Evolutionary conservation across 2,797 vertebrate genomes (phyloP).

Genomic region (Tenualosa thibaudeaui): DNA sequence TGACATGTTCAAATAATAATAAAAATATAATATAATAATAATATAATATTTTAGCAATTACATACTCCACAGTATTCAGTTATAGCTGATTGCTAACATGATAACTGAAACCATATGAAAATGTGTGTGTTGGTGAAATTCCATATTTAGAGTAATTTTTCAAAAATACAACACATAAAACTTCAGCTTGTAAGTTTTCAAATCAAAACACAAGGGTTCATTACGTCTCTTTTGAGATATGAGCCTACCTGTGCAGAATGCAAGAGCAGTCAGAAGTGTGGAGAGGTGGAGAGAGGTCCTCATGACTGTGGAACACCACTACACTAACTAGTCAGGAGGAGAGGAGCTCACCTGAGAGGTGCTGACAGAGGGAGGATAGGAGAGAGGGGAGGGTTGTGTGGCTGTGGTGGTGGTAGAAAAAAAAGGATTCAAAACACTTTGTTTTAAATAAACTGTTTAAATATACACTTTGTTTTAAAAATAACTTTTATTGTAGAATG

Average conservation of each 20-base stretch:
- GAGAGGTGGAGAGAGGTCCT: slow-evolving; percentile 60
- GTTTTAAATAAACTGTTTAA: too few species aligned
- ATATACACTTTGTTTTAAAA: too few species aligned
- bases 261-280: slow-evolving; percentile 57
- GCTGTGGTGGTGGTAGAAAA: background rate
- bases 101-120: background rate
- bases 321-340: slow-evolving; percentile 35
- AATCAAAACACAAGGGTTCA: background rate
- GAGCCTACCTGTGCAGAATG: slow-evolving; percentile 69
- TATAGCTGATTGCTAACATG: background rate
- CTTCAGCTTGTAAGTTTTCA: background rate
- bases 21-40: too few species aligned
- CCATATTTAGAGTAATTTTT: too few species aligned
- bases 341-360: slow-evolving; percentile 26
- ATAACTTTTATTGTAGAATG: too few species aligned
- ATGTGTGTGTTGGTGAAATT: too few species aligned
- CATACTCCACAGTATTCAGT: background rate
- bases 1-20: too few species aligned
- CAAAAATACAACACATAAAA: background rate
- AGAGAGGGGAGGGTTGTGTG: background rate
- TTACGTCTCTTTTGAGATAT: slow-evolving; percentile 20
- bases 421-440: background rate
- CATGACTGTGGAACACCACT: slow-evolving; percentile 60
- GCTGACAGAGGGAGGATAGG: background rate
- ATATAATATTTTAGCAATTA: background rate